These are phyloP conservation scores for Melanocharis versteri DNA, from an alignment of 2,113 vertebrate genomes.

Conservation along the genomic window DNA sequence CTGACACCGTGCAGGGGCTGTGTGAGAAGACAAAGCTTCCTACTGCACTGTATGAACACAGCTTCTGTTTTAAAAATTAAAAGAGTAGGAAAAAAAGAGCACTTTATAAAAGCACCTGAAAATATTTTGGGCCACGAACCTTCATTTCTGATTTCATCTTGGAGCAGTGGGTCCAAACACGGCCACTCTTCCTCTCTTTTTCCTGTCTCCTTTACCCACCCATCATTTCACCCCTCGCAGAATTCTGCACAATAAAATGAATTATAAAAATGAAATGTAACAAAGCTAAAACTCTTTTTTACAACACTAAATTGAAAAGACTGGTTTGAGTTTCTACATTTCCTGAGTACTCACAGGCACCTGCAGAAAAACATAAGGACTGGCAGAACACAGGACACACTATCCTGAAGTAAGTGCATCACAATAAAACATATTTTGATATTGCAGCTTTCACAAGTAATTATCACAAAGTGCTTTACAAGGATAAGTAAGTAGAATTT, in stretches of 20 bases:
- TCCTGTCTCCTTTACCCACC: not conserved
- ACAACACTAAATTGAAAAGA: not conserved
- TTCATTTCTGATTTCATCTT: not conserved
- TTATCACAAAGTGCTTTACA: not conserved
- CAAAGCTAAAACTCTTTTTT: not conserved
- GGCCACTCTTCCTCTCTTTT: not conserved
- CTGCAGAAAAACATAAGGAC: slow-evolving; percentile 2
- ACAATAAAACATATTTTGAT: not conserved
- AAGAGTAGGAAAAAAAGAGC: not conserved
- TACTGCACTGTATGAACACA: not conserved
- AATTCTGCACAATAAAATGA: not conserved
- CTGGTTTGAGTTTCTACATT: not conserved
- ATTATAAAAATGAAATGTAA: not conserved
- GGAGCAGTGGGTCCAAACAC: not conserved
- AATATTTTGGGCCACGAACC: not conserved
- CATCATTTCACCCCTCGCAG: not conserved
- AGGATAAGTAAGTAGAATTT: not conserved
- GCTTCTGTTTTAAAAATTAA: not conserved
- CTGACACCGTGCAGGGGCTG: rapidly evolving
- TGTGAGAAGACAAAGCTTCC: not conserved
- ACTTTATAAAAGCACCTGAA: not conserved
- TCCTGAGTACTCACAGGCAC: not conserved
- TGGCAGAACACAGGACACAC: not conserved
- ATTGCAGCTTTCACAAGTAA: not conserved
- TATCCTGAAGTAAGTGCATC: not conserved